phyloP scores from a whole-genome alignment of 2,888 invertebrate genomes.

The Cephus pulcher region DNA sequence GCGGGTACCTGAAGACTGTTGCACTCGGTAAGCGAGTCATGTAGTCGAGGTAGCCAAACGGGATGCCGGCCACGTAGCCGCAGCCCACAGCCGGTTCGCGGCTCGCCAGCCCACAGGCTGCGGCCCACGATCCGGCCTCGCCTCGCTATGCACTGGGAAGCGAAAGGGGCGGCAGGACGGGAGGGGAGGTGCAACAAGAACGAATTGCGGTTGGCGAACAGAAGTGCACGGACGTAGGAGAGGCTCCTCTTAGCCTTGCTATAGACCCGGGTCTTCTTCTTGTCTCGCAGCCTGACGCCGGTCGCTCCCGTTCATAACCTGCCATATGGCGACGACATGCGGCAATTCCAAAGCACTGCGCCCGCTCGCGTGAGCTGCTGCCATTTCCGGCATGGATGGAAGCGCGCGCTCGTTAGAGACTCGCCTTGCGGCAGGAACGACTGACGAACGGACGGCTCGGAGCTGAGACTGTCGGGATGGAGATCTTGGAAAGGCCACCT shows the following conservation, averaged over 20 bases:
- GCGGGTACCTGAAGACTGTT: conserved; percentile 33
- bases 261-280: background rate
- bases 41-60: conserved; percentile 33
- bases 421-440: background rate
- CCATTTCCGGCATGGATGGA: background rate
- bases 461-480: background rate
- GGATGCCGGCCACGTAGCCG: conserved; percentile 39
- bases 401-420: background rate
- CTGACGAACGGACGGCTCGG: too few species aligned
- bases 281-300: background rate
- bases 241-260: background rate
- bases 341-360: conserved; percentile 27
- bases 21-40: conserved; percentile 41
- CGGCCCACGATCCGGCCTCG: conserved; percentile 17
- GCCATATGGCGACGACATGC: conserved; percentile 37
- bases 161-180: background rate
- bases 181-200: background rate
- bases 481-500: background rate
- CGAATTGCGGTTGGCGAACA: background rate
- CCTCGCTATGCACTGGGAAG: background rate
- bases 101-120: conserved; percentile 7
- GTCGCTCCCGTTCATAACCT: conserved; percentile 7
- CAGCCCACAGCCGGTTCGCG: conserved; percentile 4
- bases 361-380: background rate
- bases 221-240: background rate